A percentile compares a stretch with the other conserved stretches of the same genome.
Evolutionary conservation across 1,140 invertebrate genomes (phyloP).

Genomic region (Odontomachus brunneus): DNA sequence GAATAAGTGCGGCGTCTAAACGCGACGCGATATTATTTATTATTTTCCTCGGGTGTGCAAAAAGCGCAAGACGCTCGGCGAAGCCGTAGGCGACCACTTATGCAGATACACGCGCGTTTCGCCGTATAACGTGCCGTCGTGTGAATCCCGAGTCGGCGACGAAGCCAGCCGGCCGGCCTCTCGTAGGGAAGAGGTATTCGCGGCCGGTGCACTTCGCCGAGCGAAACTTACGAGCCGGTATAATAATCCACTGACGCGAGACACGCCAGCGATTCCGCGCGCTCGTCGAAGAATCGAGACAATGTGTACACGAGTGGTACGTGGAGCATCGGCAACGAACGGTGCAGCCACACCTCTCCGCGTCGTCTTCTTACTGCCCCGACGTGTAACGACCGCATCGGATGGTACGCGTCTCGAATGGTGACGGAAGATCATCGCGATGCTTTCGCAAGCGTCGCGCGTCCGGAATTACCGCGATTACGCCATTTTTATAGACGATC

Average conservation of each 20-base stretch:
- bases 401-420: slow-evolving; percentile 61
- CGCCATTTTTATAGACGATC: slow-evolving; percentile 57
- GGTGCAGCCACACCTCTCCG: slow-evolving; percentile 54
- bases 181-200: neutral
- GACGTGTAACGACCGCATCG: slow-evolving; percentile 61
- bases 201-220: neutral
- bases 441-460: neutral
- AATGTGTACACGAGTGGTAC: slow-evolving; percentile 36
- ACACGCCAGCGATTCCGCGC: slow-evolving; percentile 6
- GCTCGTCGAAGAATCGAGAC: slow-evolving; percentile 20
- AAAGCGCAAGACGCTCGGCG: neutral
- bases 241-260: slow-evolving; percentile 18
- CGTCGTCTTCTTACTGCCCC: slow-evolving; percentile 49
- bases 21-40: neutral
- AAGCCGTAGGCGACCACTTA: neutral
- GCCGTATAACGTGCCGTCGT: neutral
- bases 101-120: neutral
- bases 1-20: neutral
- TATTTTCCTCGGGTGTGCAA: neutral
- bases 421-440: slow-evolving; percentile 43
- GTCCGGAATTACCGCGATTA: slow-evolving; percentile 53
- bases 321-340: no score
- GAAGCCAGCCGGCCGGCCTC: no score
- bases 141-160: neutral
- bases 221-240: slow-evolving; percentile 11